These are phyloP conservation scores for Cepaea hortensis DNA, from an alignment of 2,888 invertebrate species.

Conservation along the genomic window DNA sequence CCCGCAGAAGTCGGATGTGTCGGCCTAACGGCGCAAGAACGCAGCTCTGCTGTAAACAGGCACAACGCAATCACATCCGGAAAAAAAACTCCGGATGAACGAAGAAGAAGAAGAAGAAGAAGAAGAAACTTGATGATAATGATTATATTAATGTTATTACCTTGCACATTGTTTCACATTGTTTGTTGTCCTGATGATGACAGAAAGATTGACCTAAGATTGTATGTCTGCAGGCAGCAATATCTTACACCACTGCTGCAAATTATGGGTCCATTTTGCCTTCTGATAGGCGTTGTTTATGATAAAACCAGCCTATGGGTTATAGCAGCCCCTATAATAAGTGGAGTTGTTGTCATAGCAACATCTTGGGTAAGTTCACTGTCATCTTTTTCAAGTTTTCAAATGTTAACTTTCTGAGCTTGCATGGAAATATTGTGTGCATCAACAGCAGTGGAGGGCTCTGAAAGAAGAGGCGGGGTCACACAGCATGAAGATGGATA, in stretches of 20 bases:
- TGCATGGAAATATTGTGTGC: too few species aligned
- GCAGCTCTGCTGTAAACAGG: too few species aligned
- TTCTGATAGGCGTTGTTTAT: constrained; percentile 88
- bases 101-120: too few species aligned
- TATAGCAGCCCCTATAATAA: constrained; percentile 85
- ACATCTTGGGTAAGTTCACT: constrained; percentile 82
- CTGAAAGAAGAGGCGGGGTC: too few species aligned
- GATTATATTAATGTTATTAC: not conserved
- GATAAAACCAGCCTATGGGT: constrained; percentile 88
- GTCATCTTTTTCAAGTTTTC: not conserved
- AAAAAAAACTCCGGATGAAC: too few species aligned
- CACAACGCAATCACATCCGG: too few species aligned
- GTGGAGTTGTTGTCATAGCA: constrained; percentile 84
- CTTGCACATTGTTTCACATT: not conserved
- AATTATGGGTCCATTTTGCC: constrained; percentile 85
- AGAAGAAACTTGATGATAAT: too few species aligned
- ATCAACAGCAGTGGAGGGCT: too few species aligned
- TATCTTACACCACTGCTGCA: constrained; percentile 82
- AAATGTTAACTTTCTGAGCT: too few species aligned
- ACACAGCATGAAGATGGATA: too few species aligned
- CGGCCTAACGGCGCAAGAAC: too few species aligned
- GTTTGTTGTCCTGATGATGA: not conserved
- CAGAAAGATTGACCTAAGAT: not conserved
- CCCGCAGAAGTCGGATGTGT: too few species aligned
- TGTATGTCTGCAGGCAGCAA: constrained; percentile 69